Conservation (phyloP, 2,888 invertebrate genomes). For the Thymelicus lineola region DNA sequence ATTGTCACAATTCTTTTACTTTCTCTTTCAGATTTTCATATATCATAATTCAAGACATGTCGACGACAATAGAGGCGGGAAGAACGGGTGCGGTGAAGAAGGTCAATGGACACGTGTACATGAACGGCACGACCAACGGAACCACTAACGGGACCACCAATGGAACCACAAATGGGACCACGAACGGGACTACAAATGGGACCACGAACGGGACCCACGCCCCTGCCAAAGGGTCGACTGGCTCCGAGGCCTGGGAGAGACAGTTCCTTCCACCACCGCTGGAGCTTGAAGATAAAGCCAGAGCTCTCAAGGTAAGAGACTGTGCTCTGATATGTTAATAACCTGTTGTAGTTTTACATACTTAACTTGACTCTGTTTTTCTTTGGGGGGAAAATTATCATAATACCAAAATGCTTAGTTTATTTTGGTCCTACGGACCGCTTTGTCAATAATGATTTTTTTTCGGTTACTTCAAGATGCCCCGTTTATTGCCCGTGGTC, state of each 20-base stretch:
- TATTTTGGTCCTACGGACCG: too few species aligned
- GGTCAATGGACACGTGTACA: conserved; percentile 47
- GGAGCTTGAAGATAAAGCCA: conserved; percentile 61
- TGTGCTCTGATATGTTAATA: too few species aligned
- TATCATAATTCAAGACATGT: conserved; percentile 49
- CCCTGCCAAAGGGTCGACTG: conserved; percentile 21
- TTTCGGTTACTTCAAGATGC: too few species aligned
- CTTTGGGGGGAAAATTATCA: too few species aligned
- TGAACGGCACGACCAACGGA: conserved; percentile 37
- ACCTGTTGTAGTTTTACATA: too few species aligned
- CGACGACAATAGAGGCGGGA: conserved; percentile 57
- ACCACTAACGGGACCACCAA: conserved; percentile 36
- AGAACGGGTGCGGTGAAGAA: conserved; percentile 46
- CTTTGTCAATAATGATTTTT: too few species aligned
- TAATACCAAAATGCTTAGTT: too few species aligned
- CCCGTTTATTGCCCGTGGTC: too few species aligned
- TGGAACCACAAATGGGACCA: conserved; percentile 38
- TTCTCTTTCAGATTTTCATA: conserved; percentile 31
- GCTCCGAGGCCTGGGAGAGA: conserved; percentile 57
- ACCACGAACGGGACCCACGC: conserved; percentile 40
- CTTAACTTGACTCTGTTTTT: too few species aligned
- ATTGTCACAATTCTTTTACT: neutral
- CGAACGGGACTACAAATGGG: conserved; percentile 39
- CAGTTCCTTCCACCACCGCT: conserved; percentile 72
- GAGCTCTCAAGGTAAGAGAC: conserved; percentile 67